Conservation (phyloP, 2,113 vertebrate genomes). For the Hydropotes inermis region DNA sequence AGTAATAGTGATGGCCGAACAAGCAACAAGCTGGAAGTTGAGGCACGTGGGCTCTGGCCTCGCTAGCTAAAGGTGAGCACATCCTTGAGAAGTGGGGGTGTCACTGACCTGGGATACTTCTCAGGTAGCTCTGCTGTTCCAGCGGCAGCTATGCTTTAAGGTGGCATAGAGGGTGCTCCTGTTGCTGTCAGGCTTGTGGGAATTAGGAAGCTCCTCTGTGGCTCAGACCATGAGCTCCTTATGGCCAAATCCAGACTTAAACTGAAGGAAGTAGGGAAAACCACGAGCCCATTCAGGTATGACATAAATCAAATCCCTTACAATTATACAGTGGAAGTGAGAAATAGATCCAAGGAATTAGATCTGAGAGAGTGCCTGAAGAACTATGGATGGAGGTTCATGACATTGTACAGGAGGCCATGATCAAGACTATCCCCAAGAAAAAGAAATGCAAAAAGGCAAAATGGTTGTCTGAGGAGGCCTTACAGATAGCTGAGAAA, state of each 20-base stretch:
- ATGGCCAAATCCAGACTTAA: background rate
- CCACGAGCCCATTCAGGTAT: background rate
- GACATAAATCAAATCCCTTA: background rate
- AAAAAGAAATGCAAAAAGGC: background rate
- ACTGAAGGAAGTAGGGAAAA: background rate
- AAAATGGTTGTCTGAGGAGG: background rate
- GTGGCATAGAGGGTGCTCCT: background rate
- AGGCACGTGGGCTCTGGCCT: background rate
- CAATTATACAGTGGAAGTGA: background rate
- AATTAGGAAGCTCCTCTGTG: background rate
- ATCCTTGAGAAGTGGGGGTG: rapidly evolving
- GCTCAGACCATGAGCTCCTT: background rate
- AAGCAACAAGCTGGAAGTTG: background rate
- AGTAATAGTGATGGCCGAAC: background rate
- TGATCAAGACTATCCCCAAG: background rate
- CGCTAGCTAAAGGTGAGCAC: background rate
- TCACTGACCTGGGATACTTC: background rate
- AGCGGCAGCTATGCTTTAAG: background rate
- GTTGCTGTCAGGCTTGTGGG: background rate
- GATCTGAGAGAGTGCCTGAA: background rate
- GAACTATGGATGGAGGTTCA: background rate
- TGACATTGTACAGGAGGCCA: background rate
- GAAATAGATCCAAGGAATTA: background rate
- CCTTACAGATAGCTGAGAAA: background rate
- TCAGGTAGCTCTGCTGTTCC: background rate